phyloP scores from a whole-genome alignment of 2,888 invertebrate species.

The Cactoblastis cactorum region DNA sequence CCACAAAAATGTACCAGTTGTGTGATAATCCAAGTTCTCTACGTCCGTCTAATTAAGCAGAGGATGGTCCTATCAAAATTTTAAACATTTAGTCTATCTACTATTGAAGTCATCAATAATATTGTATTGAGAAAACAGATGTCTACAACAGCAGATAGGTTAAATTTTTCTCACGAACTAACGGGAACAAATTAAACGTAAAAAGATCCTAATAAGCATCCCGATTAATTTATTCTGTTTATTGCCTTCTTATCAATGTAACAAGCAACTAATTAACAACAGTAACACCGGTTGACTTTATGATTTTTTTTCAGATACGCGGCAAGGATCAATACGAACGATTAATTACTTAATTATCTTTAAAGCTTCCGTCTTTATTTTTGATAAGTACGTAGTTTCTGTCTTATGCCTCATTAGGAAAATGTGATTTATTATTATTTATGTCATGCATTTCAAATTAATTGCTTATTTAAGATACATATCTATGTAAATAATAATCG shows the following conservation, averaged over 20 bases:
- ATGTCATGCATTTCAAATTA: too few species aligned
- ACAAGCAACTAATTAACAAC: conserved; percentile 1
- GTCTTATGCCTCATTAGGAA: background rate
- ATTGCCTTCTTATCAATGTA: background rate
- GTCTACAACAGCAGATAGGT: background rate
- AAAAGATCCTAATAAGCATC: background rate
- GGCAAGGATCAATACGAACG: conserved; percentile 5
- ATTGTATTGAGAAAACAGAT: too few species aligned
- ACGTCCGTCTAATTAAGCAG: too few species aligned
- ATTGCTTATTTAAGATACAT: too few species aligned
- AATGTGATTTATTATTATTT: too few species aligned
- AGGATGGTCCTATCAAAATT: too few species aligned
- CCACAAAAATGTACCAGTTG: too few species aligned
- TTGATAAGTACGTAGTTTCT: too few species aligned
- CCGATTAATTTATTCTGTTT: background rate
- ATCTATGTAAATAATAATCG: too few species aligned
- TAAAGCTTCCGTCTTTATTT: conserved; percentile 4
- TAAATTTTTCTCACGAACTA: background rate
- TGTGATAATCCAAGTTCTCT: too few species aligned
- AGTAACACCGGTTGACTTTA: background rate
- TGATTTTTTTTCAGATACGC: background rate
- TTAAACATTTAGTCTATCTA: too few species aligned
- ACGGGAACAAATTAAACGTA: background rate
- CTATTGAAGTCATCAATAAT: too few species aligned
- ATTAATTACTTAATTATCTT: conserved; percentile 2